Evolutionary conservation across 1,140 invertebrate species (phyloP), one percentile per base, ranked within the genome.

Genomic region (Dufourea novaeangliae): DNA sequence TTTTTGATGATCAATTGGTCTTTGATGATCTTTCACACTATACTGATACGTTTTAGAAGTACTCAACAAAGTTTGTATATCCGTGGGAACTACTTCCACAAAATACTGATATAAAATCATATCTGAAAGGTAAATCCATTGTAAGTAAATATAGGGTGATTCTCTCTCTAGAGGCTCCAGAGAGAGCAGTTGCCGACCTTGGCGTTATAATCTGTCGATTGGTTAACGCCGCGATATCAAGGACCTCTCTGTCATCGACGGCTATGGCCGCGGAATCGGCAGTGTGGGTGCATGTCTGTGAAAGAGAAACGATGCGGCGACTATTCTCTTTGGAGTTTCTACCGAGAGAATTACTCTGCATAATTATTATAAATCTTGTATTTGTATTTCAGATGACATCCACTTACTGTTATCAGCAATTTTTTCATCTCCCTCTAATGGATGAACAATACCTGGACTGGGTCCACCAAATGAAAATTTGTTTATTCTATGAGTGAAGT

Each of bases 401-500:
- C 52, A 93, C 94, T 95, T 93, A 96, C 97, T 94, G 78, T 94
- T 92, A 57, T 91, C 83, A 52, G 96, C 93, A 70, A 97, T 92
- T 87, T 95, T 96, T 91, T 98, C 96, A 92, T 98, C 97, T 27
- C 97, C 97, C 93, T 99, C 98, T 72, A 99, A 92, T 29, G 98
- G 98, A 92, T 98, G 97, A 77, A 98, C 93, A 74, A 98, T 96
- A 14, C 97, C 96, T 79, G 96, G 94, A 52, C 95, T 95, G 4
- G 95, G 94, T 86, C 97, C 96, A 0, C 98, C 98, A 93, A 99
- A 99, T 76, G 97, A 98, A 80, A 99, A 96, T 86, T 95, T 95
- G 88, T 98, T 95, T 82, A 99, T 98, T 89, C 98, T 94, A 91
- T 99, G 98, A 59, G 97, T 97, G 90, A 99, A 99, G 92, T 99